Evolutionary conservation across 2,888 invertebrate species (phyloP).

Genomic region (Onthophagus sagittarius): DNA sequence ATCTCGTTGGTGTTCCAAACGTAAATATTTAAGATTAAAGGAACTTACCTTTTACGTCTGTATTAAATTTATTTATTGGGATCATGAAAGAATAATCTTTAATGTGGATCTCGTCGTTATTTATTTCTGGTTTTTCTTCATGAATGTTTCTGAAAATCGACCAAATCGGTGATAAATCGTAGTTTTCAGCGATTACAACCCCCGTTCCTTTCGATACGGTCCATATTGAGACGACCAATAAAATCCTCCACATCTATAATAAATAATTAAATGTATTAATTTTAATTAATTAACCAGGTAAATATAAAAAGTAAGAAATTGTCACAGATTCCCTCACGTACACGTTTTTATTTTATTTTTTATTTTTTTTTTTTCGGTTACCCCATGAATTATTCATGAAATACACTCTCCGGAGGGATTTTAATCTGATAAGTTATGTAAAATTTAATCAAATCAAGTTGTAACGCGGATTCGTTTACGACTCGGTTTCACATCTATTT

Average conservation of each 20-base stretch:
- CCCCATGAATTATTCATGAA: background rate
- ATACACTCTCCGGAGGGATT: background rate
- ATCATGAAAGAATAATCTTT: background rate
- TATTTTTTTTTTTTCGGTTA: no score
- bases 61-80: background rate
- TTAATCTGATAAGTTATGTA: background rate
- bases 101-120: background rate
- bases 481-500: background rate
- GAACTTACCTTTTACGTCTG: background rate
- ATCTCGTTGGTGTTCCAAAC: no score
- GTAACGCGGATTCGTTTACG: background rate
- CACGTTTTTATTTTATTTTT: no score
- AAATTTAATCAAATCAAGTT: background rate
- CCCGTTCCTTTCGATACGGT: background rate
- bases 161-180: background rate
- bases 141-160: background rate
- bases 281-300: background rate
- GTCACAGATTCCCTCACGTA: no score
- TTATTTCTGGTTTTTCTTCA: background rate
- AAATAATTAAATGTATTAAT: no score
- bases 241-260: background rate
- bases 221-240: background rate
- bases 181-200: background rate
- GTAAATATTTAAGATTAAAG: no score
- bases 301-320: no score